Conservation (phyloP, 2,888 invertebrate species). For the Tipula confusa region DNA sequence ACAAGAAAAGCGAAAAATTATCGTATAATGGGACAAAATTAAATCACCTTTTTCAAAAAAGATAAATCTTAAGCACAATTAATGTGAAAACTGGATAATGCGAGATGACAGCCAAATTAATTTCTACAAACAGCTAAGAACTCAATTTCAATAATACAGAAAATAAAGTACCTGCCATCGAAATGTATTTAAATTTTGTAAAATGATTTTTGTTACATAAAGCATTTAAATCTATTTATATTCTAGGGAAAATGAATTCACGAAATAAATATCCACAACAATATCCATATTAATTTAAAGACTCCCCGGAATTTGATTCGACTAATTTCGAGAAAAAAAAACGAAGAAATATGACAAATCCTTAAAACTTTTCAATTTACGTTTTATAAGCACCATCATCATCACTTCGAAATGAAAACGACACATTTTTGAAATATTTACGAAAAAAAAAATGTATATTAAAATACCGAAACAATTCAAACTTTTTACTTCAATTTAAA, state of each 20-base stretch:
- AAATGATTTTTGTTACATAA: neutral
- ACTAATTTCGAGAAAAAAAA: neutral
- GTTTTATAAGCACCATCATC: neutral
- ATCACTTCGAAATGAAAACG: neutral
- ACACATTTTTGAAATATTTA: neutral
- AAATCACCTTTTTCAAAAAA: too few relatives aligned
- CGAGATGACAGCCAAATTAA: too few relatives aligned
- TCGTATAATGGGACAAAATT: too few relatives aligned
- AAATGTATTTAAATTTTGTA: neutral
- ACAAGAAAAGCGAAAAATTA: too few relatives aligned
- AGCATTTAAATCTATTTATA: neutral
- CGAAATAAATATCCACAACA: neutral
- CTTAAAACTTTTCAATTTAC: slow-evolving; percentile 16
- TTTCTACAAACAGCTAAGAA: too few relatives aligned
- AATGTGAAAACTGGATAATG: too few relatives aligned
- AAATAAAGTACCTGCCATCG: too few relatives aligned
- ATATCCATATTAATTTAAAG: neutral
- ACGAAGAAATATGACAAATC: too few relatives aligned
- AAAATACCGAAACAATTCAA: neutral
- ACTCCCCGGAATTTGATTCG: neutral
- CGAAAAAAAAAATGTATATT: neutral
- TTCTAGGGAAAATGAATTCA: too few relatives aligned
- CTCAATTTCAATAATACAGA: too few relatives aligned
- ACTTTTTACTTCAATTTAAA: slow-evolving; percentile 12
- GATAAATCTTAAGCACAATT: too few relatives aligned